phyloP scores from a whole-genome alignment of 1,140 invertebrate species.

The Tenebrio molitor region DNA sequence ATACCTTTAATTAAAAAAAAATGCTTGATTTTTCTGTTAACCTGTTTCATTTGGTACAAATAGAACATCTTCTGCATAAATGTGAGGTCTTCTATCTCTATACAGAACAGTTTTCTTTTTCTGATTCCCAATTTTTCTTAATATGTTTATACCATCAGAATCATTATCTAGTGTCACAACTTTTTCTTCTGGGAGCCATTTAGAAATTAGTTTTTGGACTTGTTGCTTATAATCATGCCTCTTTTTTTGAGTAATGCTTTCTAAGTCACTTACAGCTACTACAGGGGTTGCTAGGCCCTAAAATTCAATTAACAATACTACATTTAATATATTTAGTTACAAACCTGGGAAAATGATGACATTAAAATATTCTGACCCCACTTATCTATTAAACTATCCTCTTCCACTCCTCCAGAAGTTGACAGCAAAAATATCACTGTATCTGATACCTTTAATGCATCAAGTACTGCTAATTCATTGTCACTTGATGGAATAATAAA shows the following conservation, averaged over 20 bases:
- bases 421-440: slow-evolving; percentile 83
- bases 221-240: slow-evolving; percentile 80
- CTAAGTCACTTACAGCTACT: slow-evolving; percentile 82
- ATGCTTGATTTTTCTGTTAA: slow-evolving; percentile 11
- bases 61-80: slow-evolving; percentile 84
- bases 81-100: slow-evolving; percentile 82
- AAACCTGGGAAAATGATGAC: slow-evolving; percentile 79
- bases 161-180: slow-evolving; percentile 81
- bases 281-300: slow-evolving; percentile 83
- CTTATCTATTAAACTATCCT: slow-evolving; percentile 76
- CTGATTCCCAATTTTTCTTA: slow-evolving; percentile 85
- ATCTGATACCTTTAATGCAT: slow-evolving; percentile 88
- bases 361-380: slow-evolving; percentile 83
- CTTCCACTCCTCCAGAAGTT: slow-evolving; percentile 67
- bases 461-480: slow-evolving; percentile 83
- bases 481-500: slow-evolving; percentile 79
- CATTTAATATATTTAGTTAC: background rate
- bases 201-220: slow-evolving; percentile 81
- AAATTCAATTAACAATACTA: slow-evolving; percentile 46
- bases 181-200: slow-evolving; percentile 89
- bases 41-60: slow-evolving; percentile 73
- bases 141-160: slow-evolving; percentile 82
- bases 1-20: background rate
- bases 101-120: slow-evolving; percentile 82
- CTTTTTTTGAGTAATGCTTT: slow-evolving; percentile 80